Evolutionary conservation across 2,113 vertebrate species (phyloP).

Genomic region (Carollia perspicillata): DNA sequence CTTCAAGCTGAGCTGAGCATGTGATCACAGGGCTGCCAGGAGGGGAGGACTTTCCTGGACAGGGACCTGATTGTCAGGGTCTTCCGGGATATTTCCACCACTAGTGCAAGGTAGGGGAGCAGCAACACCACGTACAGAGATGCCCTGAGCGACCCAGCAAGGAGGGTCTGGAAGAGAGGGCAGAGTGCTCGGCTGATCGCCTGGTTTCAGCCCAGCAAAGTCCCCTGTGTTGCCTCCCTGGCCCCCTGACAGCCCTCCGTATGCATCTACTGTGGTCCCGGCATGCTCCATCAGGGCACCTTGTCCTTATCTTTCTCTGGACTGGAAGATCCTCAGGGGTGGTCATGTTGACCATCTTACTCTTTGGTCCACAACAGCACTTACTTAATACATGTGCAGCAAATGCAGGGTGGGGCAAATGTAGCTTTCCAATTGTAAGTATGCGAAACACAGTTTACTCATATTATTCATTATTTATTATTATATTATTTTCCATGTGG

Average conservation of each 20-base stretch:
- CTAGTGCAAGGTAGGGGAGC: neutral
- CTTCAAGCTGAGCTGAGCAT: slow-evolving; percentile 74
- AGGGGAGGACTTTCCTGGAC: neutral
- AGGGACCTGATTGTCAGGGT: neutral
- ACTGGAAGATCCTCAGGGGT: neutral
- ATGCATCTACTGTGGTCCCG: neutral
- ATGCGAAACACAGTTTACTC: neutral
- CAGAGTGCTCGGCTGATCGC: neutral
- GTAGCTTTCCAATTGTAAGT: neutral
- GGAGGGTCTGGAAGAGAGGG: neutral
- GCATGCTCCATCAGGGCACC: no score
- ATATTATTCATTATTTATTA: neutral
- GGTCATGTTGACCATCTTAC: neutral
- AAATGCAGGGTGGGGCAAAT: neutral
- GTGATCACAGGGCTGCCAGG: slow-evolving; percentile 28
- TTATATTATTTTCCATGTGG: neutral
- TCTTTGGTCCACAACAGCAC: neutral
- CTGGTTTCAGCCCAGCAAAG: neutral
- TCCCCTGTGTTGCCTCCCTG: neutral
- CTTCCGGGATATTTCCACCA: neutral
- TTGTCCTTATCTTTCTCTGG: neutral
- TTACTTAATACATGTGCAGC: neutral
- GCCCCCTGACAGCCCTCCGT: neutral
- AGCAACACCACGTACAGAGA: accelerated
- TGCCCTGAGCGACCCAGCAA: neutral